phyloP scores from a whole-genome alignment of 2,113 vertebrate species.

The Stomatorhinus ivindoensis region DNA sequence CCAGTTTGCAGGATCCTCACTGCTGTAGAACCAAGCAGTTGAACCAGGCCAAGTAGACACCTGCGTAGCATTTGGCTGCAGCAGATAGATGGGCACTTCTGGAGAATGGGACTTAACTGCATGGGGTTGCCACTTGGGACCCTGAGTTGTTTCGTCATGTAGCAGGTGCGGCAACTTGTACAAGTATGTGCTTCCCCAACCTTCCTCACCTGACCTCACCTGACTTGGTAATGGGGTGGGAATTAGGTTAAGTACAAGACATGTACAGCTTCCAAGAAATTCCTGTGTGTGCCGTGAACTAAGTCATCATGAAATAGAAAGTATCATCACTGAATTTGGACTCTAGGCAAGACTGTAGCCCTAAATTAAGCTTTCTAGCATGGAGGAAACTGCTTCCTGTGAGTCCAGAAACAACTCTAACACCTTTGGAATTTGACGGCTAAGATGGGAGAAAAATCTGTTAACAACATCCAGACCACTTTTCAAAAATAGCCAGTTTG shows the following conservation, averaged over 20 bases:
- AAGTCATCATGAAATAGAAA: neutral
- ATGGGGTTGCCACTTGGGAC: neutral
- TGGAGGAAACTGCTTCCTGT: neutral
- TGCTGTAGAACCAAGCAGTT: neutral
- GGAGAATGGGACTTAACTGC: neutral
- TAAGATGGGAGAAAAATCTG: neutral
- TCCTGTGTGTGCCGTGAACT: neutral
- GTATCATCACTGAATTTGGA: neutral
- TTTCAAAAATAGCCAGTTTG: neutral
- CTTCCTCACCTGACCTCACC: neutral
- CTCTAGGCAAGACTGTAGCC: neutral
- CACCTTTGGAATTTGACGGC: neutral
- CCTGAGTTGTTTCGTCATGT: neutral
- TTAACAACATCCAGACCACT: slow-evolving; percentile 1
- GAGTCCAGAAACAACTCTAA: neutral
- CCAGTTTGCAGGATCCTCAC: too few species aligned
- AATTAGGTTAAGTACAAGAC: neutral
- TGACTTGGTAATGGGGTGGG: neutral
- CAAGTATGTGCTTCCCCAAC: neutral
- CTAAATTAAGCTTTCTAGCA: neutral
- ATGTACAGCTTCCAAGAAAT: neutral
- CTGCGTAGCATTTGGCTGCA: neutral
- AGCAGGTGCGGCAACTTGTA: neutral
- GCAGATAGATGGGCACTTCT: neutral
- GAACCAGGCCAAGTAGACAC: neutral